Percentiles rank a stretch among this genome's conserved stretches.
Evolutionary conservation across 2,888 invertebrate species (phyloP).

Genomic region (Apoda limacodes): DNA sequence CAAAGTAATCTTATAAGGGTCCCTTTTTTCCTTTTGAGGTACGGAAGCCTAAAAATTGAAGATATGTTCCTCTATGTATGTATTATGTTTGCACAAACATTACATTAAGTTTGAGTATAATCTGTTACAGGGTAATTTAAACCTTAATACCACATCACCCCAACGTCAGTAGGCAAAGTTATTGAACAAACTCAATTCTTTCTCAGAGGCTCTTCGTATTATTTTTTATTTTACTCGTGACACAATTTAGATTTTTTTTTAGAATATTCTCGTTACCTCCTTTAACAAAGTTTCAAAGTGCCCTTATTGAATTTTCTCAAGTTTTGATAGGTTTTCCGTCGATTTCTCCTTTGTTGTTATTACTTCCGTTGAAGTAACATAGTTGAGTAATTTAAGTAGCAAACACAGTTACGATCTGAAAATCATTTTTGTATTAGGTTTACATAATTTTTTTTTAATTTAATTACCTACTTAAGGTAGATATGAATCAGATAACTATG

Average conservation of each 20-base stretch:
- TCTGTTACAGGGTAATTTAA: too few species aligned
- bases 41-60: too few species aligned
- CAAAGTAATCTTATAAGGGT: too few species aligned
- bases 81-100: too few species aligned
- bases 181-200: conserved; percentile 39
- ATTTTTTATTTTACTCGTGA: conserved; percentile 52
- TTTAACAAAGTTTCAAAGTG: conserved; percentile 65
- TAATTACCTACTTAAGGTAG: too few species aligned
- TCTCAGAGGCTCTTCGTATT: conserved; percentile 30
- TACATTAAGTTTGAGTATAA: too few species aligned
- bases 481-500: too few species aligned
- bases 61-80: too few species aligned
- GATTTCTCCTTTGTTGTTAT: conserved; percentile 56
- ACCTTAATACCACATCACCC: too few species aligned
- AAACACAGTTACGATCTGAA: conserved; percentile 30
- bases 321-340: conserved; percentile 68
- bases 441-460: too few species aligned
- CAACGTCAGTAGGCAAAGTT: conserved; percentile 31
- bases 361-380: conserved; percentile 42
- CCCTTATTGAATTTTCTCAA: conserved; percentile 68
- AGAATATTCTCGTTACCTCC: conserved; percentile 58
- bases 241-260: conserved; percentile 57
- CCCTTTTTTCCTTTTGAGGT: too few species aligned
- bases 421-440: too few species aligned
- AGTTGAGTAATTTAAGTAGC: conserved; percentile 47